phyloP scores from a whole-genome alignment of 2,888 invertebrate species.

The Cephus runcator region DNA sequence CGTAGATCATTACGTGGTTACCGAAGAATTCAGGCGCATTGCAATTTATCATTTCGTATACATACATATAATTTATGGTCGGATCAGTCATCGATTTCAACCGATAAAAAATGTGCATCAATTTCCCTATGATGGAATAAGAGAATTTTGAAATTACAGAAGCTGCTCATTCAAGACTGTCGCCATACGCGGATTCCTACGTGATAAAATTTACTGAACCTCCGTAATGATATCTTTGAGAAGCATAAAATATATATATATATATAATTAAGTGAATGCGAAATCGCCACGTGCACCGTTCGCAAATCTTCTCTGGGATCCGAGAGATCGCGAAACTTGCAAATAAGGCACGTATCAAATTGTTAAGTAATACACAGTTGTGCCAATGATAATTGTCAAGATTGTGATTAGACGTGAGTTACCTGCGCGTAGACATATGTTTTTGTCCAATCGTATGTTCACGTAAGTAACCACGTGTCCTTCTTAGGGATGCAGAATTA shows the following conservation, averaged over 20 bases:
- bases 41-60: background rate
- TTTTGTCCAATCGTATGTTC: background rate
- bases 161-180: background rate
- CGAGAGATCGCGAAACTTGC: background rate
- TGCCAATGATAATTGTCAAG: background rate
- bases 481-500: too few species aligned
- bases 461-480: too few species aligned
- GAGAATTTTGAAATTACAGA: background rate
- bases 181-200: background rate
- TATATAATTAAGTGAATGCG: background rate
- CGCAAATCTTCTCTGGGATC: background rate
- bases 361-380: background rate
- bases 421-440: background rate
- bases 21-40: background rate
- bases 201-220: too few species aligned
- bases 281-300: background rate
- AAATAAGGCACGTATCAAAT: background rate
- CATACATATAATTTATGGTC: background rate
- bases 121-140: background rate
- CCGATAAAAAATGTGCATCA: background rate
- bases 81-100: background rate
- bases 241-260: background rate
- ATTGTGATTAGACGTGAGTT: background rate
- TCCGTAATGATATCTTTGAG: background rate
- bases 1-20: background rate